Evolutionary conservation across 2,888 invertebrate genomes (phyloP).

Genomic region (Tanaodytes sp.): DNA sequence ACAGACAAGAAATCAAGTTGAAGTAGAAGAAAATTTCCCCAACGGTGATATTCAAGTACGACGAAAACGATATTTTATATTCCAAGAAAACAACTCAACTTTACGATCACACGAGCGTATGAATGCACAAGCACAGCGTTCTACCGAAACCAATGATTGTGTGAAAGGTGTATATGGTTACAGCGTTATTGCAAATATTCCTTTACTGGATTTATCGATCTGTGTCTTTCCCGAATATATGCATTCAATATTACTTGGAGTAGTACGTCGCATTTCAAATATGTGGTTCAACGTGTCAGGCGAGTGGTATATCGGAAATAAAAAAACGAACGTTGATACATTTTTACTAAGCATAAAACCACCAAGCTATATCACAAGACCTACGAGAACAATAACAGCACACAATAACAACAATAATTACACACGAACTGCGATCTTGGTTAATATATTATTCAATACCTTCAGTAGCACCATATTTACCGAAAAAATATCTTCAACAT

Average conservation of each 20-base stretch:
- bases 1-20: no score
- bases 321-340: slow-evolving; percentile 22
- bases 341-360: no score
- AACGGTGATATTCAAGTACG: neutral
- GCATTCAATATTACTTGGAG: slow-evolving; percentile 29
- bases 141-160: neutral
- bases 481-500: slow-evolving; percentile 1
- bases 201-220: slow-evolving; percentile 13
- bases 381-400: no score
- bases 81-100: neutral
- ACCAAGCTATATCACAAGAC: slow-evolving; percentile 54
- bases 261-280: neutral
- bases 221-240: slow-evolving; percentile 25
- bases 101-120: neutral
- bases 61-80: neutral
- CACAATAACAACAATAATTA: no score
- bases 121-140: no score
- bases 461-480: neutral
- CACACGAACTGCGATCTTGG: no score
- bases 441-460: slow-evolving; percentile 1
- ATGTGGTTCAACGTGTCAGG: no score
- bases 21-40: neutral
- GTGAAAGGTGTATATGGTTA: slow-evolving; percentile 9
- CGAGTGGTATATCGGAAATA: no score
- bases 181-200: neutral